Evolutionary conservation across 2,113 vertebrate species (phyloP), one percentile per base, ranked within the genome.

Genomic region (Mustela lutreola): DNA sequence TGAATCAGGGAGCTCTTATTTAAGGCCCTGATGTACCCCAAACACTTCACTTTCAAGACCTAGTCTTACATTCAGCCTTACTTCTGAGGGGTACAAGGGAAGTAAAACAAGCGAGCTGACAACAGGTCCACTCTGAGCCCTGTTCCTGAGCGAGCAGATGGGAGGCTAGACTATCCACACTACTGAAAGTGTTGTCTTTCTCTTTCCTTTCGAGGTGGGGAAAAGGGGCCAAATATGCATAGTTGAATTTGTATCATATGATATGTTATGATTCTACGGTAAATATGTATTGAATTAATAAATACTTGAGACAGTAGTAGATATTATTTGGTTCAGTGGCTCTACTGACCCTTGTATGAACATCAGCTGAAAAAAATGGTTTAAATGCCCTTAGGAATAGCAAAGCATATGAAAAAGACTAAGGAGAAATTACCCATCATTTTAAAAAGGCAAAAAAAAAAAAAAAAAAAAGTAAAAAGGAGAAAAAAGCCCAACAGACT

Each of bases 201-300:
- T 84, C 36, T 62, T 70, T 58, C 42, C 91, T 73, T 93, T 84
- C 94, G 16, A 11, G 50, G 81, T 14, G n/a, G 31, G 65, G 65
- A 9, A 62, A 62, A 62, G 70, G 36, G 53, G 45, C 60, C 53
- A 89, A 19, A 14, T 42, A 19, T 26, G 45, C 28, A 60, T 1
- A 70, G 73, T 8, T 86, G 83, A 82, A 93, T 96, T 76, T 89
- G 71, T 89, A 58, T 85, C 56, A 33, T 56, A n/a, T 84, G 26
- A 50, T 88, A 42, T 62, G 5, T 83, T 90, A 71, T 39, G 11
- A 45, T 67, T 65, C 6, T 78, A 45, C 7, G 79, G 70, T 71
- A 78, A 90, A 89, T 79, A 83, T 73, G 95, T 94, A 91, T 78
- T 62, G 58, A 97, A 60, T 94, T 94, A 96, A 88, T 78, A 84